These are phyloP conservation scores for Drosophila seclusa DNA, from an alignment of 2,888 invertebrate species.

Conservation along the genomic window DNA sequence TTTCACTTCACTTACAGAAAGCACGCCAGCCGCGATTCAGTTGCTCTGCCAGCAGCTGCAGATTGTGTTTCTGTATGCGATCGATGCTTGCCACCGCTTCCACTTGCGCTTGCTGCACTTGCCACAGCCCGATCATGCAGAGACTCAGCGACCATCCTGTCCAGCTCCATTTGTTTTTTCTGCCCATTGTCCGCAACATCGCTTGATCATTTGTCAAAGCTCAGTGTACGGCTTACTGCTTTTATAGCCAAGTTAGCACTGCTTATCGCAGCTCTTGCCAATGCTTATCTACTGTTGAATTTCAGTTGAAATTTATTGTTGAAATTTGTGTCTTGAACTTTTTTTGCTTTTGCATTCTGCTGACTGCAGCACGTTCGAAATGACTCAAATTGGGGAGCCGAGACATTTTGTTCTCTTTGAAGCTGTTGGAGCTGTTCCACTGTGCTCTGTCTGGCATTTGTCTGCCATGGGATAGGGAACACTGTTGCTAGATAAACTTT, in stretches of 20 bases:
- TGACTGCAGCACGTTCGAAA: slow-evolving; percentile 41
- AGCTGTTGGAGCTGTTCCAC: neutral
- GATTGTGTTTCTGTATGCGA: slow-evolving; percentile 69
- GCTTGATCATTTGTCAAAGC: slow-evolving; percentile 18
- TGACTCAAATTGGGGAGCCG: slow-evolving; percentile 29
- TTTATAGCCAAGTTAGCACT: slow-evolving; percentile 57
- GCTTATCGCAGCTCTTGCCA: slow-evolving; percentile 39
- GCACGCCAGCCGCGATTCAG: slow-evolving; percentile 74
- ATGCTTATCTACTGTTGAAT: slow-evolving; percentile 27
- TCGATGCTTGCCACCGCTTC: slow-evolving; percentile 45
- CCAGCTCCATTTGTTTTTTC: slow-evolving; percentile 14
- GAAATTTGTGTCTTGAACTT: neutral
- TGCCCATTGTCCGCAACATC: slow-evolving; percentile 14
- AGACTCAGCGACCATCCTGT: slow-evolving; percentile 5
- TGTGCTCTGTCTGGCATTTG: slow-evolving; percentile 33
- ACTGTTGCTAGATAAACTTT: slow-evolving; percentile 26
- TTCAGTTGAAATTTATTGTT: slow-evolving; percentile 28
- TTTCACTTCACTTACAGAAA: slow-evolving; percentile 72
- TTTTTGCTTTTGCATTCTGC: slow-evolving; percentile 7
- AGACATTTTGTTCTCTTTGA: slow-evolving; percentile 5
- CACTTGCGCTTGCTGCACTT: neutral
- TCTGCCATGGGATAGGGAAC: slow-evolving; percentile 10
- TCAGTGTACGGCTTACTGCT: slow-evolving; percentile 26
- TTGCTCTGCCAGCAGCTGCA: slow-evolving; percentile 69
- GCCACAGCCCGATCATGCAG: slow-evolving; percentile 2